Percentiles rank a stretch among this genome's conserved stretches.
These are phyloP conservation scores for Prosopocoilus inquinatus DNA, from an alignment of 2,888 invertebrate species.

Conservation along the genomic window DNA sequence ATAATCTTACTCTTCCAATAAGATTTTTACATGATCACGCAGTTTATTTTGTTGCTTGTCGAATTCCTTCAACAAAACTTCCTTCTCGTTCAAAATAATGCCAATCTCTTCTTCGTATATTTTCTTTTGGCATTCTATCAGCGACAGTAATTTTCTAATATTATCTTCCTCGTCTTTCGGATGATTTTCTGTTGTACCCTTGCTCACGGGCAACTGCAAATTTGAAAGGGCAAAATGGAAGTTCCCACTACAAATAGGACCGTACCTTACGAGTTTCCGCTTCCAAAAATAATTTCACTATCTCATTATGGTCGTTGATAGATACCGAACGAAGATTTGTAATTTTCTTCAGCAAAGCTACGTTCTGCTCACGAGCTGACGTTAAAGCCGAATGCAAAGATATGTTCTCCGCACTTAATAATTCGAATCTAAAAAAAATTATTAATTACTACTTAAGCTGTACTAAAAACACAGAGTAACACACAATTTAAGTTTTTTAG, in stretches of 20 bases:
- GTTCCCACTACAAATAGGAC: not conserved
- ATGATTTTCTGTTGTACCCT: not conserved
- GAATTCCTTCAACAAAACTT: slow-evolving; percentile 1
- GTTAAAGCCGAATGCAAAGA: slow-evolving; percentile 8
- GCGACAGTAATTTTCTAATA: not conserved
- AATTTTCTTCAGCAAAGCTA: slow-evolving; percentile 1
- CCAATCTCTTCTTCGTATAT: slow-evolving; percentile 3
- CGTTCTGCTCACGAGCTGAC: slow-evolving; percentile 3
- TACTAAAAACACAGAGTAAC: not conserved
- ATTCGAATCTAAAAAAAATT: slow-evolving; percentile 6
- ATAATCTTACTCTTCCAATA: slow-evolving; percentile 6
- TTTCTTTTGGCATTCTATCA: slow-evolving; percentile 9
- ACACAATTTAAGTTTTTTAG: not conserved
- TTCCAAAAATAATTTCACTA: slow-evolving; percentile 11
- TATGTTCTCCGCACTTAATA: slow-evolving; percentile 14
- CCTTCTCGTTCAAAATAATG: slow-evolving; percentile 5
- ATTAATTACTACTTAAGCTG: not conserved
- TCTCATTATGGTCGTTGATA: slow-evolving; percentile 9
- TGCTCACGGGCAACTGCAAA: slow-evolving; percentile 4
- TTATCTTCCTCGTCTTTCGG: not conserved
- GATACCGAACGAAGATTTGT: slow-evolving; percentile 6
- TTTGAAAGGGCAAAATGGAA: not conserved
- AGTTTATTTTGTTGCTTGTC: slow-evolving; percentile 4
- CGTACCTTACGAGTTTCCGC: slow-evolving; percentile 7
- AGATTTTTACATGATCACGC: slow-evolving; percentile 9